Evolutionary conservation across 1,140 invertebrate genomes (phyloP).

Genomic region (Chironomus striatipennis): DNA sequence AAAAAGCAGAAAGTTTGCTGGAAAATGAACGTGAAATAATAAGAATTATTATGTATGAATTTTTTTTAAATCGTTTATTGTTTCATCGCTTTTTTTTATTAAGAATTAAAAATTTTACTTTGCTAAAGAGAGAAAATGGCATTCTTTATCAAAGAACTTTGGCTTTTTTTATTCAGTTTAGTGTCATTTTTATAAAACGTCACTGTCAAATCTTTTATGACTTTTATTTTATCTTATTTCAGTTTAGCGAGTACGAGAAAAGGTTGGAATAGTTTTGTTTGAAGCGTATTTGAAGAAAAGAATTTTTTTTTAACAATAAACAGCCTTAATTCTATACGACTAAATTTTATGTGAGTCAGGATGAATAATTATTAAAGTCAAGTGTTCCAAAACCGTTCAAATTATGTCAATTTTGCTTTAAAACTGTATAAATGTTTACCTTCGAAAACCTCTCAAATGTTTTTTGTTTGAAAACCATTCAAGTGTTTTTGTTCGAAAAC

Average conservation of each 20-base stretch:
- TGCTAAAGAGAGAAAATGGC: conserved; percentile 12
- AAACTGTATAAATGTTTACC: no score
- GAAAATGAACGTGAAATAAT: background rate
- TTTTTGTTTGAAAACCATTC: no score
- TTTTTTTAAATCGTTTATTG: background rate
- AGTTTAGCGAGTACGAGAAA: background rate
- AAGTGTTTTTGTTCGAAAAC: no score
- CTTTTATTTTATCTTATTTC: background rate
- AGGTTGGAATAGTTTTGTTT: background rate
- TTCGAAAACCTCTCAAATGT: no score
- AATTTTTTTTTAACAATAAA: background rate
- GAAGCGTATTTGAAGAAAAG: background rate
- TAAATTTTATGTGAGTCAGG: background rate
- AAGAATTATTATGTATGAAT: background rate
- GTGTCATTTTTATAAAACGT: background rate
- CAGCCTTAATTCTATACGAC: background rate
- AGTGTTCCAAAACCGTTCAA: no score
- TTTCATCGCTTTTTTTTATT: background rate
- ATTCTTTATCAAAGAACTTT: conserved; percentile 9
- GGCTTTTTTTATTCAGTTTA: conserved; percentile 13
- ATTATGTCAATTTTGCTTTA: no score
- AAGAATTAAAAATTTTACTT: conserved; percentile 15
- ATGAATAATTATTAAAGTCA: no score
- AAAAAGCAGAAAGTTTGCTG: background rate
- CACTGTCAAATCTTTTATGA: background rate